Percentiles rank a stretch among this genome's conserved stretches.
phyloP scores from a whole-genome alignment of 2,888 invertebrate genomes.

The Notocelia uddmanniana region DNA sequence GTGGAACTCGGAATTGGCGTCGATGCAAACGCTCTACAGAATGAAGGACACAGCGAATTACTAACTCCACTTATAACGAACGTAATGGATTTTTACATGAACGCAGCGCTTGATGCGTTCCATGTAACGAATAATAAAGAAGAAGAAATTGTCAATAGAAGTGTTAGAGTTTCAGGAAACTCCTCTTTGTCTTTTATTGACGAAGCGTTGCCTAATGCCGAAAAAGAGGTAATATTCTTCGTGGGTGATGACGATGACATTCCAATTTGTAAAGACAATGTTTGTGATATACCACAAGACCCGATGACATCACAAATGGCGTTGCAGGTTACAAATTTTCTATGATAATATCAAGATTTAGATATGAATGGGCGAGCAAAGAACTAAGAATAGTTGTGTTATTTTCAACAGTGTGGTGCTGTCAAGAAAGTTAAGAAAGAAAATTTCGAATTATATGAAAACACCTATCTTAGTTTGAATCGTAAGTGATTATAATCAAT shows the following conservation, averaged over 20 bases:
- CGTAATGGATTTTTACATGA: slow-evolving; percentile 66
- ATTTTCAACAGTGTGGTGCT: slow-evolving; percentile 31
- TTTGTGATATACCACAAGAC: slow-evolving; percentile 48
- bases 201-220: slow-evolving; percentile 60
- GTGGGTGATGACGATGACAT: slow-evolving; percentile 53
- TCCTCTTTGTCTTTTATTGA: slow-evolving; percentile 67
- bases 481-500: slow-evolving; percentile 60
- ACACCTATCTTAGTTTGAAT: slow-evolving; percentile 65
- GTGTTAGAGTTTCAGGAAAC: slow-evolving; percentile 53
- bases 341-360: not conserved
- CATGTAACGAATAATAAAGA: slow-evolving; percentile 51
- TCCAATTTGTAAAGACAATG: slow-evolving; percentile 48
- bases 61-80: slow-evolving; percentile 60
- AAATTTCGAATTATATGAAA: slow-evolving; percentile 53
- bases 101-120: slow-evolving; percentile 58
- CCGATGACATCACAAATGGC: slow-evolving; percentile 32
- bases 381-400: not conserved
- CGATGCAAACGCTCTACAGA: slow-evolving; percentile 53
- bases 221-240: slow-evolving; percentile 60
- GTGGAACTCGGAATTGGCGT: slow-evolving; percentile 61
- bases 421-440: slow-evolving; percentile 45
- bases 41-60: slow-evolving; percentile 54
- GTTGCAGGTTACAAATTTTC: slow-evolving; percentile 19
- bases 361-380: too few relatives aligned
- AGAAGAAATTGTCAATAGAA: slow-evolving; percentile 47